Base-by-base conservation (phyloP, 2,113 vertebrate genomes). In the Fregetta grallaria region DNA sequence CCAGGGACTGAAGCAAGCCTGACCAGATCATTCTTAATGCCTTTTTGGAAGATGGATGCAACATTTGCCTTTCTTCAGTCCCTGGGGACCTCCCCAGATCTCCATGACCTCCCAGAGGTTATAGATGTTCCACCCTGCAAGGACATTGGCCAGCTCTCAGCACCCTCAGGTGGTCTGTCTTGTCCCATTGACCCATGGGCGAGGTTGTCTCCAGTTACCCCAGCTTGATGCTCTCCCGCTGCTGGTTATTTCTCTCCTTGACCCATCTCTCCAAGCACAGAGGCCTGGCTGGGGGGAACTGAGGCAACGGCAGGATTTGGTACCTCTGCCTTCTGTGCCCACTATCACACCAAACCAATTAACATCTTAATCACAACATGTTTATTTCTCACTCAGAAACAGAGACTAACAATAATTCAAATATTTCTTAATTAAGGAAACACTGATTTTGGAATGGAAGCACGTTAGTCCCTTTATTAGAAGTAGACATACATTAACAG, bases 401-500 rank as follows among this genome's bases (percentile, higher is more conserved):
- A 23, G 26, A 66, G 4, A 88, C 52, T 67, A 88, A 59, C 56
- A 94, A 90, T 34, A 81, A 92, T 50, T 62, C 55, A 81, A 91
- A 78, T 67, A 81, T 55, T 78, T 87, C 23, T 56, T 72, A 29
- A 70, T 75, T 67, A 82, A 74, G 11, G 3, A 45, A 88, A 59
- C 6, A 44, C 30, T 62, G 36, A 30, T 42, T 86, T 80, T 53
- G 32, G 50, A 40, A 76, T 23, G 20, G 45, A 65, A 92, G 44
- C 1, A 4, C 34, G 34, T 34, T 65, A 23, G 16, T 19, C 26
- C 59, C 20, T 30, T 55, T 22, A 42, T 18, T 47, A 63, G 44
- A 82, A 63, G 40, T 4, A 52, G 21, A 38, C 21, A 26, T 32
- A n/a, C 2, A 14, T 25, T 23, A 87, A 32, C 0, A 0, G 8